Evolutionary conservation across 2,797 vertebrate species (phyloP).

Genomic region (Chrysocyon brachyurus): DNA sequence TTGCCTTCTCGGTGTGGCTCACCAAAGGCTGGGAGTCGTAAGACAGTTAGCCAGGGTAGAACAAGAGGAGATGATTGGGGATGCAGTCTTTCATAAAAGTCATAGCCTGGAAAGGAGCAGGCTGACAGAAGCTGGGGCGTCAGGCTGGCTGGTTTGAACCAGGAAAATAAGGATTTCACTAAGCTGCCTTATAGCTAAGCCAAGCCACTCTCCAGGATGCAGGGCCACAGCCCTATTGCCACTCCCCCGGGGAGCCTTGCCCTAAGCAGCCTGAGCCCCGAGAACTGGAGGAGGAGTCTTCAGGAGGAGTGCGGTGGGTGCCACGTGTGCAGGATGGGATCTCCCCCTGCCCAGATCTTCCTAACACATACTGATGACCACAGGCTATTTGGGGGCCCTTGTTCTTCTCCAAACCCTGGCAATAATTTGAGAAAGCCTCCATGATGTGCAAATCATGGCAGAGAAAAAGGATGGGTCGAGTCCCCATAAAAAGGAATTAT

Average conservation of each 20-base stretch:
- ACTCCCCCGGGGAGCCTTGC: neutral
- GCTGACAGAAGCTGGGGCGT: neutral
- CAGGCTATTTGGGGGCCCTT: accelerated
- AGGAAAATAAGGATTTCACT: neutral
- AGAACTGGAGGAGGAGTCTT: neutral
- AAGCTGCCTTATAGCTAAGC: neutral
- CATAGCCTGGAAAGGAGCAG: neutral
- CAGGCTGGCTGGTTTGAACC: neutral
- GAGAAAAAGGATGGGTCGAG: neutral
- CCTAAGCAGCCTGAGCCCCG: too few species aligned
- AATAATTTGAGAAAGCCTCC: neutral
- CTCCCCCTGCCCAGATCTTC: neutral
- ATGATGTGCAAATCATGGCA: neutral
- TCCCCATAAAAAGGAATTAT: neutral
- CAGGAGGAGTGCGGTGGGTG: neutral
- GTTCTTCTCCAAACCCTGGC: neutral
- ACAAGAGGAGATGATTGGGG: neutral
- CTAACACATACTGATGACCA: neutral
- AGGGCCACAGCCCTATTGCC: neutral
- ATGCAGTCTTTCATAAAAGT: neutral
- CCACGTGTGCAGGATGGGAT: neutral
- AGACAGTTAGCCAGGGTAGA: neutral
- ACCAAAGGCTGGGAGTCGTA: neutral
- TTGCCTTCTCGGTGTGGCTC: neutral
- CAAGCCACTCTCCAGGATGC: neutral